phyloP scores from a whole-genome alignment of 2,797 vertebrate species.

The Lophotriccus pileatus region DNA sequence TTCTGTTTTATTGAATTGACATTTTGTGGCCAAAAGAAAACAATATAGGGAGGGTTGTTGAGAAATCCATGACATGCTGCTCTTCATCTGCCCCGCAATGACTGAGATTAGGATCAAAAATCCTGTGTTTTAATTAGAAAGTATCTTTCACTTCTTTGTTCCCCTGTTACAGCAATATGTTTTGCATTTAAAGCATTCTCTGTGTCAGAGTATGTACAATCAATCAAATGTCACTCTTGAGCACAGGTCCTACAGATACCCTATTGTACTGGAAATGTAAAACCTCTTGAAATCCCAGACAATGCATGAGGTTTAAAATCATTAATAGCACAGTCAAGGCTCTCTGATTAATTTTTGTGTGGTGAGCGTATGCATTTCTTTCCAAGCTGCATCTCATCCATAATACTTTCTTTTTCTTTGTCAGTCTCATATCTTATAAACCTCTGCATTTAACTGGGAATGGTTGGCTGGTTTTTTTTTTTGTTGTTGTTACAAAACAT shows the following conservation, averaged over 20 bases:
- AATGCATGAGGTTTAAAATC: conserved; percentile 11
- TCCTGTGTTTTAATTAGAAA: conserved; percentile 42
- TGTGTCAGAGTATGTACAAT: background rate
- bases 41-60: background rate
- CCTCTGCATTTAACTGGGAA: background rate
- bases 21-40: background rate
- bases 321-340: background rate
- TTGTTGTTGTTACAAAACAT: background rate
- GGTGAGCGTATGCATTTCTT: background rate
- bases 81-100: conserved; percentile 3
- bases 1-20: background rate
- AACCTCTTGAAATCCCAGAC: conserved; percentile 24
- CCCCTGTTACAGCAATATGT: background rate
- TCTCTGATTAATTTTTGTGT: conserved; percentile 38
- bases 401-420: background rate
- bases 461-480: accelerated
- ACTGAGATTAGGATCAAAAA: conserved; percentile 30
- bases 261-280: conserved; percentile 19
- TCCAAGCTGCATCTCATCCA: background rate
- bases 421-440: background rate
- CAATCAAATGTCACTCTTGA: conserved; percentile 46
- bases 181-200: conserved; percentile 42
- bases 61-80: background rate
- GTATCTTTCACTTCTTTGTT: conserved; percentile 33
- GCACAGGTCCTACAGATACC: conserved; percentile 13